Conservation (phyloP, 1,140 invertebrate species). For the Aphis craccivora region DNA sequence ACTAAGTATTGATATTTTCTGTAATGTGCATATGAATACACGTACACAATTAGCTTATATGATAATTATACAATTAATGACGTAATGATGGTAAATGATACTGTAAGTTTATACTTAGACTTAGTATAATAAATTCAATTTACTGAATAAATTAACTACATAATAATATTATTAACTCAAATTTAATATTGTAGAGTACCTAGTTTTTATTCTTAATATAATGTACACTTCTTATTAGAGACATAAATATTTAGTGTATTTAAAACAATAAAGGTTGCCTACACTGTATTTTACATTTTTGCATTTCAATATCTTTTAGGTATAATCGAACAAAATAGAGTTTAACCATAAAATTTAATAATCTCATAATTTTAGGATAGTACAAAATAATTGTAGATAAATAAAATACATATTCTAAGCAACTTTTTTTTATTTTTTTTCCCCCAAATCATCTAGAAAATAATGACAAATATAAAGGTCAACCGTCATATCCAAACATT, state of each 20-base stretch:
- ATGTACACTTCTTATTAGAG: background rate
- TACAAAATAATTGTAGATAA: background rate
- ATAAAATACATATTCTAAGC: background rate
- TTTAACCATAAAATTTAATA: background rate
- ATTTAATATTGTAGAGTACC: background rate
- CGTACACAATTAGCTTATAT: background rate
- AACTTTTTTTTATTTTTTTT: background rate
- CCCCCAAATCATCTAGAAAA: background rate
- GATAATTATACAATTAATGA: background rate
- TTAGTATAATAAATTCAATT: background rate
- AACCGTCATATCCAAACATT: background rate
- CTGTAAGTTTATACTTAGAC: background rate
- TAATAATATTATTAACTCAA: background rate
- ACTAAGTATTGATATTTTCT: no score
- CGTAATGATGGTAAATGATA: background rate
- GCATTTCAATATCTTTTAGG: background rate
- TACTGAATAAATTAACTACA: background rate
- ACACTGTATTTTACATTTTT: background rate
- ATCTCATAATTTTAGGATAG: background rate
- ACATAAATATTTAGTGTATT: background rate
- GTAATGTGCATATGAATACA: no score
- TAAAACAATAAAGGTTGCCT: background rate
- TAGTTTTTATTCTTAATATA: background rate
- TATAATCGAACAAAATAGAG: background rate
- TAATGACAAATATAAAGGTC: conserved; percentile 12